phyloP scores from a whole-genome alignment of 2,113 vertebrate species.

The Tetrao urogallus region DNA sequence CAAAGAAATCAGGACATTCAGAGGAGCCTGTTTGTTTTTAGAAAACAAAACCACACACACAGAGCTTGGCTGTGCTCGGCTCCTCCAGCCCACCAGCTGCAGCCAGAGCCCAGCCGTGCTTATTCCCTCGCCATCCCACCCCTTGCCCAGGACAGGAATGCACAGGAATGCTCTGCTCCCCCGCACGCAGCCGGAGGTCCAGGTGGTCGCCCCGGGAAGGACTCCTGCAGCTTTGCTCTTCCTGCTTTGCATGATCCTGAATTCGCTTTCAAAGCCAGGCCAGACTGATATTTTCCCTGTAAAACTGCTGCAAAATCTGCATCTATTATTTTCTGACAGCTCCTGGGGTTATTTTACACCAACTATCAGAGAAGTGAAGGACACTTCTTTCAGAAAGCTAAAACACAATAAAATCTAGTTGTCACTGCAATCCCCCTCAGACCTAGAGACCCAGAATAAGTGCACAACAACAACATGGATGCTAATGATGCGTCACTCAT shows the following conservation, averaged over 20 bases:
- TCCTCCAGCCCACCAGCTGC: accelerated
- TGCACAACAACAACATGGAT: background rate
- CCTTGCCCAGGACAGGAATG: background rate
- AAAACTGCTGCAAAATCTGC: background rate
- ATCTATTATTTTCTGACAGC: background rate
- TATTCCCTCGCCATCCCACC: slow-evolving; percentile 33
- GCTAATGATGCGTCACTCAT: accelerated
- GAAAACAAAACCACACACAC: background rate
- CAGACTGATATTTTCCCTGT: background rate
- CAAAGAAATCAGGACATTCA: background rate
- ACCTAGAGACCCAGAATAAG: background rate
- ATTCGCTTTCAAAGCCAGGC: background rate
- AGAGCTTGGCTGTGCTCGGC: background rate
- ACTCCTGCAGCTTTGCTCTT: background rate
- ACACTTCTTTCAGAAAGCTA: background rate
- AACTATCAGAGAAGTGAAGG: background rate
- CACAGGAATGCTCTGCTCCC: background rate
- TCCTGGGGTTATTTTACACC: background rate
- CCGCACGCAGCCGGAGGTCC: accelerated
- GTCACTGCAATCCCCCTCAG: background rate
- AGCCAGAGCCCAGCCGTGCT: background rate
- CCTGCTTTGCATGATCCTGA: background rate
- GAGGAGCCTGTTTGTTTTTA: background rate
- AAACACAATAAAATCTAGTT: background rate
- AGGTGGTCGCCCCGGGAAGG: background rate